A percentile compares a stretch with the other conserved stretches of the same genome.
Conservation (phyloP, 2,113 vertebrate genomes). For the Ptilonorhynchus violaceus region DNA sequence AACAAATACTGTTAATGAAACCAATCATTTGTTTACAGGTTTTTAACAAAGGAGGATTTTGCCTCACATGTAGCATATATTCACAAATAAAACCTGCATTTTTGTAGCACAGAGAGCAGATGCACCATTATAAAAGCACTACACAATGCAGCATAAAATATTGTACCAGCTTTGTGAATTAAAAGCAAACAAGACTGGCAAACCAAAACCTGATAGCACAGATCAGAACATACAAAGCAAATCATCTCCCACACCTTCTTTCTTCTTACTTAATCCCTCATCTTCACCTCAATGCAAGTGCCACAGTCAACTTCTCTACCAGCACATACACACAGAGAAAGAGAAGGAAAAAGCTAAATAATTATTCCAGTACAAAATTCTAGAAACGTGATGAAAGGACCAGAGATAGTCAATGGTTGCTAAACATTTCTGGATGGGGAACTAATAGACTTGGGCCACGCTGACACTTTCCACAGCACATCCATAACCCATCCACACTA, state of each 20-base stretch:
- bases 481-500: not conserved
- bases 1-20: not conserved
- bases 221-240: not conserved
- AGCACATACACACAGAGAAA: not conserved
- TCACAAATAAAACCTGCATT: not conserved
- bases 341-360: not conserved
- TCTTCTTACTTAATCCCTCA: not conserved
- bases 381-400: not conserved
- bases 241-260: not conserved
- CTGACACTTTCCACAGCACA: not conserved
- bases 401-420: not conserved
- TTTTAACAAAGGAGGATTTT: not conserved
- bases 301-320: not conserved
- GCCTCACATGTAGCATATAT: not conserved
- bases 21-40: not conserved
- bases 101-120: not conserved
- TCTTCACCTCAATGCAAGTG: not conserved
- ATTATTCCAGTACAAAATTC: not conserved
- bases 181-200: not conserved
- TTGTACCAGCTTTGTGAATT: not conserved
- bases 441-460: not conserved
- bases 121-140: not conserved
- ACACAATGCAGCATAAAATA: not conserved
- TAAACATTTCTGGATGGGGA: not conserved
- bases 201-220: not conserved